Evolutionary conservation across 64 coral and sea anemone species (phyloP).

Genomic region (Astreopora myriophthalma): DNA sequence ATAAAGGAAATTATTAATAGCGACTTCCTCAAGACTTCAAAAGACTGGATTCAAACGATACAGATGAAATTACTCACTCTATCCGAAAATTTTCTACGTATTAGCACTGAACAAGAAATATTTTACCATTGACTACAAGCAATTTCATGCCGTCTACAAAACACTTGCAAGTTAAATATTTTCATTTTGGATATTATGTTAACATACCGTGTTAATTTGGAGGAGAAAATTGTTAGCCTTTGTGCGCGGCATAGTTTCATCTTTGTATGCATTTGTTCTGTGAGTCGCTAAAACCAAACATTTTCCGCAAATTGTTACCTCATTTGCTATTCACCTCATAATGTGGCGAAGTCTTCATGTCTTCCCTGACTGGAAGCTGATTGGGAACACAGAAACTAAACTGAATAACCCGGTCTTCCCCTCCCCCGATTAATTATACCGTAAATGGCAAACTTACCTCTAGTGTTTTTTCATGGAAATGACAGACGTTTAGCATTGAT

Average conservation of each 20-base stretch:
- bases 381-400: background rate
- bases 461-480: background rate
- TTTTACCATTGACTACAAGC: background rate
- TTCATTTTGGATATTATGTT: background rate
- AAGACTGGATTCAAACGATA: background rate
- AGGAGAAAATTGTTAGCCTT: background rate
- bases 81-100: background rate
- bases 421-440: background rate
- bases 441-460: background rate
- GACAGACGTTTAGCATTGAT: background rate
- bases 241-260: background rate
- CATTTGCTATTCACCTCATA: constrained; percentile 30
- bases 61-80: background rate
- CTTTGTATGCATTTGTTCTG: background rate
- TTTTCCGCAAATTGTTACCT: constrained; percentile 29
- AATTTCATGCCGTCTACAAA: background rate
- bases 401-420: background rate
- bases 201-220: background rate
- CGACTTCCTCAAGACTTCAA: background rate
- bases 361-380: background rate
- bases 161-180: background rate
- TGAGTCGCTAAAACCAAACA: background rate
- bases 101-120: background rate
- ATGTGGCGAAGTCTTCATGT: background rate
- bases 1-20: background rate